Evolutionary conservation across 2,113 vertebrate species (phyloP).

Genomic region (Phainopepla nitens): DNA sequence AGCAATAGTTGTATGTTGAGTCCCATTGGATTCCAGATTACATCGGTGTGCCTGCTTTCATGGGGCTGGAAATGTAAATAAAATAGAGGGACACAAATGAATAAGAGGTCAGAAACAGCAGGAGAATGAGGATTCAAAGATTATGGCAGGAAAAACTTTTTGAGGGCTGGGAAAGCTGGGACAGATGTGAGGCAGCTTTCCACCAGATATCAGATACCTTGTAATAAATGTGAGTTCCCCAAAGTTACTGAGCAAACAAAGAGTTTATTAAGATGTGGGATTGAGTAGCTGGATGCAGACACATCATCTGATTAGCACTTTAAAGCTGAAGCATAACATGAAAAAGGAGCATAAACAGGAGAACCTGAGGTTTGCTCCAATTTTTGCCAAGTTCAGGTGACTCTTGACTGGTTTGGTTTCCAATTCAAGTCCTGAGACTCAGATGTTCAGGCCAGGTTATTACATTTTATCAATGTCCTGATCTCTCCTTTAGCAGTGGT

Average conservation of each 20-base stretch:
- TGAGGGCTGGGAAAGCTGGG: not conserved
- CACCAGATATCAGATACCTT: not conserved
- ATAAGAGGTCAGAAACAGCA: not conserved
- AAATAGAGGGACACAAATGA: accelerated
- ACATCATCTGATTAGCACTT: not conserved
- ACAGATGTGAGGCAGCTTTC: not conserved
- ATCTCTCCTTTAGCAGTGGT: not conserved
- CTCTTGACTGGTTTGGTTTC: not conserved
- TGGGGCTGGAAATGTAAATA: not conserved
- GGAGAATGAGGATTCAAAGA: not conserved
- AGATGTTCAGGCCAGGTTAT: not conserved
- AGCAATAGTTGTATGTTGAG: accelerated
- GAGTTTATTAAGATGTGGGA: not conserved
- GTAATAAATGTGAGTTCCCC: accelerated
- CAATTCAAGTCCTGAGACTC: not conserved
- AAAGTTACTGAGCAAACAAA: not conserved
- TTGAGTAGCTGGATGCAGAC: not conserved
- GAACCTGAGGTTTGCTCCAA: not conserved
- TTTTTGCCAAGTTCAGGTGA: not conserved
- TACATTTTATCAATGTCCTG: not conserved
- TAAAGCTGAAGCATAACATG: not conserved
- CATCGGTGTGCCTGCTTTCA: not conserved
- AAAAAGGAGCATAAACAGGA: not conserved
- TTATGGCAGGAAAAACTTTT: not conserved
- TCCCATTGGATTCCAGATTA: not conserved